Conservation (phyloP, 2,113 vertebrate species). For the Bos taurus region DNA sequence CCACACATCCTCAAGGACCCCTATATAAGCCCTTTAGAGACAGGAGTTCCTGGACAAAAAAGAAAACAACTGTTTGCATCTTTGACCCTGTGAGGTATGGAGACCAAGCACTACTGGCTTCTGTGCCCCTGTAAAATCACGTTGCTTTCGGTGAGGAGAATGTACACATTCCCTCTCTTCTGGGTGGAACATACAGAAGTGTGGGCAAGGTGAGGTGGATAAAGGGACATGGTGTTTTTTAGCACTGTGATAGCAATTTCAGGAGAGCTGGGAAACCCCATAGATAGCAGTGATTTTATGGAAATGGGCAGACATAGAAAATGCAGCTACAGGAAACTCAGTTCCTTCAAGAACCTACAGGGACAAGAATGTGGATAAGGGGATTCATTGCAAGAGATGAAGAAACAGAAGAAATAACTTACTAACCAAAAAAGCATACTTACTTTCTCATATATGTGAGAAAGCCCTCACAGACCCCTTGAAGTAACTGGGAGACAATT, state of each 20-base stretch:
- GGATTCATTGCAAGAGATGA: background rate
- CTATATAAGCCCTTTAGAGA: background rate
- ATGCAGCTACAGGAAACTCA: background rate
- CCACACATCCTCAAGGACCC: background rate
- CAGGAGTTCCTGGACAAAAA: background rate
- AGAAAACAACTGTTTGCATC: background rate
- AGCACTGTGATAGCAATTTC: background rate
- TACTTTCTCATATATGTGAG: background rate
- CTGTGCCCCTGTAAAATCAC: background rate
- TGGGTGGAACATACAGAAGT: background rate
- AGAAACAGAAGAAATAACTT: background rate
- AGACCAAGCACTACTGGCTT: background rate
- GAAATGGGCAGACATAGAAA: background rate
- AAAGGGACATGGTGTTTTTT: background rate
- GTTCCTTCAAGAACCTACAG: background rate
- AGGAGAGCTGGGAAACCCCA: background rate
- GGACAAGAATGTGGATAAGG: too few relatives aligned
- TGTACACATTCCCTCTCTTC: background rate
- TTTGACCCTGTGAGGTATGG: background rate
- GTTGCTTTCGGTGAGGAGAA: background rate
- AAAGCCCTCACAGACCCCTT: background rate
- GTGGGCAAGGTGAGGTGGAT: accelerated
- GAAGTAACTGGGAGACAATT: background rate
- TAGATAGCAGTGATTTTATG: background rate
- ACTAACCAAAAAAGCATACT: background rate